phyloP scores from a whole-genome alignment of 1,140 invertebrate species.

The Listronotus oregonensis region DNA sequence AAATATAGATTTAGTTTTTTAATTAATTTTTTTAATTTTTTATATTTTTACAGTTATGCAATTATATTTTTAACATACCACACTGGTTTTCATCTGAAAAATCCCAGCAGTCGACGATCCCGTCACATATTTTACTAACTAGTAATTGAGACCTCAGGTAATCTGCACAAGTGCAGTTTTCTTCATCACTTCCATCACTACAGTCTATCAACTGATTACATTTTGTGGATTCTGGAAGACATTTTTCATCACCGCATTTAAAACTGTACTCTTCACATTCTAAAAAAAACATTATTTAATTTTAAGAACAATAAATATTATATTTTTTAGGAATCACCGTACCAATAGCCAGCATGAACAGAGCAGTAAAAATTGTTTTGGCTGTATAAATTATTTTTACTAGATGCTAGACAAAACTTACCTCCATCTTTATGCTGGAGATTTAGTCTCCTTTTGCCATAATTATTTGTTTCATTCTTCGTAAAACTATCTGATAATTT shows the following conservation, averaged over 20 bases:
- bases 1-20: no score
- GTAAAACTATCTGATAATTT: constrained; percentile 59
- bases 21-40: no score
- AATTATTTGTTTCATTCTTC: constrained; percentile 57
- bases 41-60: no score
- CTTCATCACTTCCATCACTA: constrained; percentile 71
- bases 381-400: no score
- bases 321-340: not conserved
- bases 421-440: not conserved
- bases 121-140: constrained; percentile 79
- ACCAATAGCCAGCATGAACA: no score
- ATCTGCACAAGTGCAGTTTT: constrained; percentile 76
- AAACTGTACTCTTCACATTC: constrained; percentile 61
- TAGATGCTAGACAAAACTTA: no score
- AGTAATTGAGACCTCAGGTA: constrained; percentile 71
- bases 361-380: no score
- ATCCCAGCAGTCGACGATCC: constrained; percentile 78
- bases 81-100: constrained; percentile 79
- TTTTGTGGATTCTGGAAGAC: constrained; percentile 67
- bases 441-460: constrained; percentile 17
- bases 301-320: no score
- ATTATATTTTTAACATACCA: constrained; percentile 64
- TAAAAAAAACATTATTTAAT: constrained; percentile 14
- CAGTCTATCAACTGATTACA: constrained; percentile 81
- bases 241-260: constrained; percentile 68